Conservation (phyloP, 2,888 invertebrate genomes). For the Ametastegia equiseti region DNA sequence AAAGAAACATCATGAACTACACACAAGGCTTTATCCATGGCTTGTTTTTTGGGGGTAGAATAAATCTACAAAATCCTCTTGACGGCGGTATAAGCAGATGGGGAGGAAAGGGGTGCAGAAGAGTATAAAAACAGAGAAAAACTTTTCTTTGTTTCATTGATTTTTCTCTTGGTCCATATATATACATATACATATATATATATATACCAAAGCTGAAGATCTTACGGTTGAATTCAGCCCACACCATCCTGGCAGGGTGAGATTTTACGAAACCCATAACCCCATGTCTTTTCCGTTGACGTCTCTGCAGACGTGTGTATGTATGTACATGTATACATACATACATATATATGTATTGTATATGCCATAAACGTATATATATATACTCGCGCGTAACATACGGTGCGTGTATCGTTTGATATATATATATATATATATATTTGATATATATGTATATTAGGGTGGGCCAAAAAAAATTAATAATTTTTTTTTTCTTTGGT, state of each 20-base stretch:
- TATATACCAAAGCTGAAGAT: too few relatives aligned
- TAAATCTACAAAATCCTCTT: conserved; percentile 1
- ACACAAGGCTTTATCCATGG: neutral
- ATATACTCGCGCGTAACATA: too few relatives aligned
- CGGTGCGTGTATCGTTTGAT: neutral
- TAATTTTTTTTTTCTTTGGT: too few relatives aligned
- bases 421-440: neutral
- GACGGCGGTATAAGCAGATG: too few relatives aligned
- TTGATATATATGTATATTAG: too few relatives aligned
- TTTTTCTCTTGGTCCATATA: neutral
- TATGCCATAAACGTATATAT: neutral
- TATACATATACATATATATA: too few relatives aligned
- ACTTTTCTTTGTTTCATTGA: conserved; percentile 25
- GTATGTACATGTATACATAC: neutral
- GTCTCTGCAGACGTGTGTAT: neutral
- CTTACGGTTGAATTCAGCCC: conserved; percentile 3
- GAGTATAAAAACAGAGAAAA: neutral
- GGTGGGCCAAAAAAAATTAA: too few relatives aligned
- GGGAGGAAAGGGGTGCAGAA: too few relatives aligned
- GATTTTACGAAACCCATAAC: conserved; percentile 18
- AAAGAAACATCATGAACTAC: neutral
- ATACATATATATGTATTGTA: neutral
- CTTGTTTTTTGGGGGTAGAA: conserved; percentile 8
- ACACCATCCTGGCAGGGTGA: neutral
- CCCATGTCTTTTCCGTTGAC: conserved; percentile 8